Base-by-base conservation (phyloP, 2,888 invertebrate genomes). In the Orgyia antiqua region DNA sequence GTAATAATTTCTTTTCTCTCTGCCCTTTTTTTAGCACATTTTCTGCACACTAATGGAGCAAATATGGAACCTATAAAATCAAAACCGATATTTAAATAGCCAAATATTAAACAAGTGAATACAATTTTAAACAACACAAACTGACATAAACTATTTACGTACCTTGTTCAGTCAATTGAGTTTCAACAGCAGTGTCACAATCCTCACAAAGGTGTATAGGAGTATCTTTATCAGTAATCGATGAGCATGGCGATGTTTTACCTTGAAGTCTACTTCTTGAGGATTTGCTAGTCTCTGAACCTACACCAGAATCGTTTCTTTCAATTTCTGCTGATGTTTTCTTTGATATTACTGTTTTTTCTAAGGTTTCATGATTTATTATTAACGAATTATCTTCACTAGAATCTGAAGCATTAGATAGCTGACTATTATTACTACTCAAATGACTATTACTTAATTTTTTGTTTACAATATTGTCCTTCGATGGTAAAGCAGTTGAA, bases 1-100 rank as follows among this genome's bases (percentile, higher is more conserved):
- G 94, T 94, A 29, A 98, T 93, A 18, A 97, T 97, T 86, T 98
- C 97, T 64, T 96, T 96, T 32, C 97, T 89, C 69, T 98, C 97
- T 5, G 94, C 91, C 33, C 97, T 89, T 61, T 94, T 94, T 65
- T 96, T 94, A 36, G 92, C 89, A 71, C 98, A 98, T 68, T 96
- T 95, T 43, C 94, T 89, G 73, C 97, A 98, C 17, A 95, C 91
- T 39, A 94, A 78, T 1, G 94, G 93, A 13, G 94, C 93, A 57
- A 90, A 93, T 58, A 90, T 87, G 27, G 92, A 89, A 21, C 93
- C 93, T 77, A 15, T 15, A 15, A 13, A 23, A 24, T 31, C 17
- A 29, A 38, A 12, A 8, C 8, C 8, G 10, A 21, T 15, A 4
- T 7, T 20, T 6, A n/a, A n/a, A n/a, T n/a, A 20, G 9, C n/a